These are phyloP conservation scores for Oreocharis arfaki DNA, from an alignment of 2,113 vertebrate genomes.

Conservation along the genomic window DNA sequence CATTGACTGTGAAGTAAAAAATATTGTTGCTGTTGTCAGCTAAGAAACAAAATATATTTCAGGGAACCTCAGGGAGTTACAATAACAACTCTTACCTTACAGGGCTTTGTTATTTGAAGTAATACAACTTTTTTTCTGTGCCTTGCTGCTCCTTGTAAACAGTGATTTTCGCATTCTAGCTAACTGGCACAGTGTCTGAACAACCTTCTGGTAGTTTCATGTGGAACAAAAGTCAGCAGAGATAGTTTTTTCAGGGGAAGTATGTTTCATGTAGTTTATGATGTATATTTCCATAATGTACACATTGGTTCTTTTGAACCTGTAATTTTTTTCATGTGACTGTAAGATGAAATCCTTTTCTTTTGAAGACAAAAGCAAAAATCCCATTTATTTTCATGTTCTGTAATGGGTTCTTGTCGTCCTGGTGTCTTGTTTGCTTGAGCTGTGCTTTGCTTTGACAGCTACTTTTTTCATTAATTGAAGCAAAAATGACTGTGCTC, in stretches of 20 bases:
- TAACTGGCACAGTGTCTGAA: not conserved
- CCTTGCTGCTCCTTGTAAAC: conserved; percentile 17
- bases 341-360: not conserved
- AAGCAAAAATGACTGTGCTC: not conserved
- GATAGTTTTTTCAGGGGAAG: not conserved
- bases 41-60: conserved; percentile 43
- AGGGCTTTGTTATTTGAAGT: conserved; percentile 48
- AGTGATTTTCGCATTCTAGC: not conserved
- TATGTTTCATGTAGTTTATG: not conserved
- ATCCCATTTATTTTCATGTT: not conserved
- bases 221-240: not conserved
- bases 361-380: not conserved
- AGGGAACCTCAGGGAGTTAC: conserved; percentile 20
- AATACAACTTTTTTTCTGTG: not conserved
- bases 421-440: not conserved
- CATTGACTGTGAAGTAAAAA: not conserved
- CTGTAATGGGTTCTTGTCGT: not conserved
- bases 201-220: not conserved
- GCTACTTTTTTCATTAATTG: not conserved
- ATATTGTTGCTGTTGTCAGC: conserved; percentile 43
- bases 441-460: not conserved
- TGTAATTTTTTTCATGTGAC: not conserved
- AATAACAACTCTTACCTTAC: conserved; percentile 43
- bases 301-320: not conserved
- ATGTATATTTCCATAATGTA: not conserved